Conservation (phyloP, 2,797 vertebrate species). For the Sardinella longiceps region DNA sequence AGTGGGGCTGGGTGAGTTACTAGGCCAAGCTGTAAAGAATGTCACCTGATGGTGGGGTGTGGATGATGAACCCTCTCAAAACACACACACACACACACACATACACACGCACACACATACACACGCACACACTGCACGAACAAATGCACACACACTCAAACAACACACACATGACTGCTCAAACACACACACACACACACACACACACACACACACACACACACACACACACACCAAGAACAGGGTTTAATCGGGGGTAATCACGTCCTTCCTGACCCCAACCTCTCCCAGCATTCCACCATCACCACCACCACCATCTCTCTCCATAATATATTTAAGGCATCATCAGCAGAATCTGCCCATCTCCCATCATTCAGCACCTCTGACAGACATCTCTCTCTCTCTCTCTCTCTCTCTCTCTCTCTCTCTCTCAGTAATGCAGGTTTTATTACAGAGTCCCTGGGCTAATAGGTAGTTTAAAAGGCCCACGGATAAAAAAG, state of each 20-base stretch:
- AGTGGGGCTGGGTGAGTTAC: background rate
- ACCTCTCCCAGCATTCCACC: too few species aligned
- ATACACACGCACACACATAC: background rate
- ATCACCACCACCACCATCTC: background rate
- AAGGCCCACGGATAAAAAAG: background rate
- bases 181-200: slow-evolving; percentile 1
- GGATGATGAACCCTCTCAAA: background rate
- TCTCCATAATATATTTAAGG: background rate
- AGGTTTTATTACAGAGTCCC: background rate
- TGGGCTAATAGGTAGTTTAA: background rate
- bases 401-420: too few species aligned
- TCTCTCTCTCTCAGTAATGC: background rate
- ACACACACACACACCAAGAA: background rate
- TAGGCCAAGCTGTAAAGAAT: background rate
- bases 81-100: background rate
- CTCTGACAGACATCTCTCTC: background rate
- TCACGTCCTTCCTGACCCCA: background rate
- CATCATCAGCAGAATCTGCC: background rate
- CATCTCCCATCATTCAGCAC: background rate
- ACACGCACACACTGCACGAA: background rate
- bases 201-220: background rate
- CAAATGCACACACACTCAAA: background rate
- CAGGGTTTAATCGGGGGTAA: background rate
- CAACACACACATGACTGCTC: slow-evolving; percentile 29
- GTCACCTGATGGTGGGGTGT: background rate